These are phyloP conservation scores for Muntiacus muntjak DNA, from an alignment of 2,113 vertebrate species.

Conservation along the genomic window DNA sequence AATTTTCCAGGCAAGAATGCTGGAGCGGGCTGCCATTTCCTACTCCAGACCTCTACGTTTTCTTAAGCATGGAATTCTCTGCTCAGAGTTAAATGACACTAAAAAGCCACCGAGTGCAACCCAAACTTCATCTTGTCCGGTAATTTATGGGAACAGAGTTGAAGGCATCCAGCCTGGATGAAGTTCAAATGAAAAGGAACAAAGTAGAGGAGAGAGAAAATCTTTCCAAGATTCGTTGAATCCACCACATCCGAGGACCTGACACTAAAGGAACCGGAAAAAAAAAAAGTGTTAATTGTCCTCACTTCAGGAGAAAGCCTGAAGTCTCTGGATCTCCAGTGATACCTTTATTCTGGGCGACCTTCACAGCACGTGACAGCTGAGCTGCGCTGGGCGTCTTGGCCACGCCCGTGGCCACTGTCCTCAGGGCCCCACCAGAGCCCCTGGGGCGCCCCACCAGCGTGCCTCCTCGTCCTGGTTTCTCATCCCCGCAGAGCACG, in stretches of 20 bases:
- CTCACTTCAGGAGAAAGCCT: background rate
- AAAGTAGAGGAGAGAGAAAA: background rate
- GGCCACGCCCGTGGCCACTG: rapidly evolving
- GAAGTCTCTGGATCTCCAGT: background rate
- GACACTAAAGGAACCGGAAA: background rate
- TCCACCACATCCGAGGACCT: background rate
- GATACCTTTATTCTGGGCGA: background rate
- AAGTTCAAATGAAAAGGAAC: background rate
- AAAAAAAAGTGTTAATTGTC: background rate
- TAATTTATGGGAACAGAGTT: background rate
- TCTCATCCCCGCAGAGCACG: rapidly evolving
- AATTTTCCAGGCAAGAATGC: background rate
- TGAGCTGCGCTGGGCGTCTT: rapidly evolving
- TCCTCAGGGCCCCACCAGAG: background rate
- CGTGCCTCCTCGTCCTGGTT: rapidly evolving
- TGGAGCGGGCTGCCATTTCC: background rate
- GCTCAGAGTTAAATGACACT: background rate
- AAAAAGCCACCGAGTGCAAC: background rate
- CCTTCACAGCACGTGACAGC: background rate
- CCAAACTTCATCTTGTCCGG: background rate
- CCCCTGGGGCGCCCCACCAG: rapidly evolving
- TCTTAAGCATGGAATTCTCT: background rate
- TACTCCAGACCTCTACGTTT: background rate
- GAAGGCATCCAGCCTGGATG: background rate
- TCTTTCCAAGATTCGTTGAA: background rate